Evolutionary conservation across 2,113 vertebrate species (phyloP).

Genomic region (Ardeotis arabs): DNA sequence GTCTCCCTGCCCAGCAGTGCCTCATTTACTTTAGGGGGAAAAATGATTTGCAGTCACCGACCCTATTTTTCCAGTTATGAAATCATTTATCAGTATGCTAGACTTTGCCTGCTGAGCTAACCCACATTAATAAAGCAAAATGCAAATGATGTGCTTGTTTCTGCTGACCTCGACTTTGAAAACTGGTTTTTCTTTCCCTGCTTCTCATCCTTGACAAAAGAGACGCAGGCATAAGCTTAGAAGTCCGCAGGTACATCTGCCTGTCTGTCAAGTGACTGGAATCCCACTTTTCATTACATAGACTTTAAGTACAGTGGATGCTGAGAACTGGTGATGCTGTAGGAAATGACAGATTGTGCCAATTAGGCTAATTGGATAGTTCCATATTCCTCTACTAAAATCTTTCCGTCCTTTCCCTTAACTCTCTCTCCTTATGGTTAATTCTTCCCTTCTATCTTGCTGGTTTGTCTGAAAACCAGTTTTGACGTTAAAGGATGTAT

Average conservation of each 20-base stretch:
- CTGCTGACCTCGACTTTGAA: slow-evolving; percentile 29
- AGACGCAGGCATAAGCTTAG: background rate
- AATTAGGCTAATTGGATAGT: background rate
- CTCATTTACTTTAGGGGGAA: background rate
- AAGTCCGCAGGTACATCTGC: slow-evolving; percentile 6
- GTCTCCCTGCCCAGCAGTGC: rapidly evolving
- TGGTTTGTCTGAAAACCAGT: background rate
- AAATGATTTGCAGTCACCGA: background rate
- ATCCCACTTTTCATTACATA: slow-evolving; percentile 1
- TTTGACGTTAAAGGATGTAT: background rate
- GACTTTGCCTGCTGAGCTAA: background rate
- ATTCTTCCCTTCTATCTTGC: background rate
- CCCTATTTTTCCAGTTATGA: background rate
- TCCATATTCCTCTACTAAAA: background rate
- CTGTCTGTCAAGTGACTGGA: background rate
- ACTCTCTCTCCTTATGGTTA: background rate
- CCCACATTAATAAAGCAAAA: slow-evolving; percentile 24
- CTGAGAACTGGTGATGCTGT: background rate
- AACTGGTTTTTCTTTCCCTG: slow-evolving; percentile 15
- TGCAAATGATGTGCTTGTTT: slow-evolving; percentile 12
- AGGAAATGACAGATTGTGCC: background rate
- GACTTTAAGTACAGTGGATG: background rate
- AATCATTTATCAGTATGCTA: slow-evolving; percentile 22
- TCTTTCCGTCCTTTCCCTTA: background rate
- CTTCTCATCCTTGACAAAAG: background rate